Percentiles rank a stretch among this genome's conserved stretches.
Evolutionary conservation across 2,888 invertebrate genomes (phyloP).

Genomic region (Drosophila mimetica): DNA sequence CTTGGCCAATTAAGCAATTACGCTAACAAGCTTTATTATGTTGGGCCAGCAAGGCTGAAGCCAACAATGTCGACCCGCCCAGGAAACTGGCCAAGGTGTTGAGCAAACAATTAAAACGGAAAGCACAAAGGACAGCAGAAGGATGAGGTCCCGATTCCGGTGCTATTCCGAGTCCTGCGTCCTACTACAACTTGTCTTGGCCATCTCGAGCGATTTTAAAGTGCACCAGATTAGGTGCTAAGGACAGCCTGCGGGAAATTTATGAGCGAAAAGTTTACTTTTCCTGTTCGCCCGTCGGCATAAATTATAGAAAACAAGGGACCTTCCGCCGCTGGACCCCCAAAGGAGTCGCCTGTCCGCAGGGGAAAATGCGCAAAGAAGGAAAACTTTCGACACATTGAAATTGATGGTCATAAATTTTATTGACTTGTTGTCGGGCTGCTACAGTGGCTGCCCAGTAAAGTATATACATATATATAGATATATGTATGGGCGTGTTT

Average conservation of each 20-base stretch:
- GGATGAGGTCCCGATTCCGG: conserved; percentile 14
- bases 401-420: conserved; percentile 70
- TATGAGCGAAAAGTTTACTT: conserved; percentile 30
- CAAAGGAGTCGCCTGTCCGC: conserved; percentile 20
- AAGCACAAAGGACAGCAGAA: conserved; percentile 37
- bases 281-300: conserved; percentile 42
- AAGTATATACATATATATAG: conserved; percentile 54
- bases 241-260: conserved; percentile 28
- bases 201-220: conserved; percentile 53
- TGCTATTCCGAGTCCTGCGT: neutral
- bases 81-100: conserved; percentile 64
- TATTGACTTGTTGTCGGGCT: conserved; percentile 60
- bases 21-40: conserved; percentile 78
- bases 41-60: conserved; percentile 41
- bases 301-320: conserved; percentile 50
- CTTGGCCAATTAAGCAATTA: conserved; percentile 77
- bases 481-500: conserved; percentile 1
- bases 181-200: neutral
- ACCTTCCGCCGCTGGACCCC: conserved; percentile 14
- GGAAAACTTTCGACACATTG: conserved; percentile 54
- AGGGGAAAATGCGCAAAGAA: conserved; percentile 13
- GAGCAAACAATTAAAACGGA: conserved; percentile 71
- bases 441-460: conserved; percentile 35
- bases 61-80: conserved; percentile 25
- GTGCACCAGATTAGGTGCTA: conserved; percentile 56